Evolutionary conservation across 2,113 vertebrate species (phyloP).

Genomic region (Tragelaphus strepsiceros): DNA sequence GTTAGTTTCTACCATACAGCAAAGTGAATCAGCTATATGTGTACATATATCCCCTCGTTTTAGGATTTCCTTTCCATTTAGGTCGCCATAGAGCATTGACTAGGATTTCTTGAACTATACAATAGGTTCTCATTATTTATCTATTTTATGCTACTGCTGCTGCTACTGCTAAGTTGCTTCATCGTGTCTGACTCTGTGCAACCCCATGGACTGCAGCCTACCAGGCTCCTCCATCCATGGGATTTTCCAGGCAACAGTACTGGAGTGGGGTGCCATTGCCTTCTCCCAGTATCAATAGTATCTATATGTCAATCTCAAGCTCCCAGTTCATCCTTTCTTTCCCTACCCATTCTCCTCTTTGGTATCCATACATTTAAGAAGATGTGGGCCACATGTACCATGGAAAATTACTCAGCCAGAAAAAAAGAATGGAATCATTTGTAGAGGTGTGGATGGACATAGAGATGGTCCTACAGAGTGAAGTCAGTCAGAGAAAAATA

Average conservation of each 20-base stretch:
- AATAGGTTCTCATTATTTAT: background rate
- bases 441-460: background rate
- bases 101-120: background rate
- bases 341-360: background rate
- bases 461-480: background rate
- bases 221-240: too few relatives aligned
- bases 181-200: too few relatives aligned
- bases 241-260: too few relatives aligned
- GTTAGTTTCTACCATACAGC: background rate
- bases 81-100: background rate
- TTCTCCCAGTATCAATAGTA: background rate
- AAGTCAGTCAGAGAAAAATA: background rate
- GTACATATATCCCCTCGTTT: background rate
- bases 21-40: background rate
- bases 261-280: too few relatives aligned
- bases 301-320: background rate
- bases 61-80: background rate
- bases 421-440: background rate
- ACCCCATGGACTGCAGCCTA: too few relatives aligned
- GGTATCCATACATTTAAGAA: background rate
- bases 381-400: background rate
- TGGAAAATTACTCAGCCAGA: background rate
- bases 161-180: too few relatives aligned
- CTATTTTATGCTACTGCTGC: background rate
- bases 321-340: background rate